Percentiles rank a stretch among this genome's conserved stretches.
Evolutionary conservation across 2,797 vertebrate species (phyloP).

Genomic region (Tarsius wallacei): DNA sequence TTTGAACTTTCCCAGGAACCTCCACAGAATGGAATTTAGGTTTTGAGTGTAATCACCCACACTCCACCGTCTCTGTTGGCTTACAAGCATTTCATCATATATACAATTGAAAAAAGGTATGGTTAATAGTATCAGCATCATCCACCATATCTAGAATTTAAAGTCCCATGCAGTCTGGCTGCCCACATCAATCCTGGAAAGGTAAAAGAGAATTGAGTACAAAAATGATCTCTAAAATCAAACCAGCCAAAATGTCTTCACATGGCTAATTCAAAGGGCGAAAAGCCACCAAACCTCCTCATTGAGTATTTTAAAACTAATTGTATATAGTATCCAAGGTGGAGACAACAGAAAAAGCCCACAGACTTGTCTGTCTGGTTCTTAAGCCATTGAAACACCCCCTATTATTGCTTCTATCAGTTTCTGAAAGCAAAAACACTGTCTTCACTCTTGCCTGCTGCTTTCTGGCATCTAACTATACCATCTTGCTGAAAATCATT

Average conservation of each 20-base stretch:
- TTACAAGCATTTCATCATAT: background rate
- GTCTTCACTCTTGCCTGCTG: background rate
- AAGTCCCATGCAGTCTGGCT: background rate
- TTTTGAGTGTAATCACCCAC: background rate
- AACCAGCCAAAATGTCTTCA: background rate
- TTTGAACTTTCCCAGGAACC: background rate
- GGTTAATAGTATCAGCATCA: background rate
- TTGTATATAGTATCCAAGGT: background rate
- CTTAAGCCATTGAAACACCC: background rate
- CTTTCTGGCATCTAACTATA: background rate
- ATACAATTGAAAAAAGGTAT: background rate
- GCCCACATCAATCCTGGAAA: background rate
- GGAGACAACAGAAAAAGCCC: background rate
- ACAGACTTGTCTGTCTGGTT: background rate
- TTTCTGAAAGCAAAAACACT: slow-evolving; percentile 42
- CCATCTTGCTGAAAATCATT: slow-evolving; percentile 33
- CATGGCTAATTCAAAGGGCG: background rate
- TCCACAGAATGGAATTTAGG: background rate
- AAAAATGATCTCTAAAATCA: slow-evolving; percentile 2
- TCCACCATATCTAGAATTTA: background rate
- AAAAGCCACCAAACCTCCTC: background rate
- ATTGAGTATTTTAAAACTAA: background rate
- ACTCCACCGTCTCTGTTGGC: background rate
- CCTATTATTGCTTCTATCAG: background rate
- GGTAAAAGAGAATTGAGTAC: background rate